Evolutionary conservation across 2,113 vertebrate species (phyloP), one percentile per base, ranked within the genome.

Genomic region (Petaurus breviceps): DNA sequence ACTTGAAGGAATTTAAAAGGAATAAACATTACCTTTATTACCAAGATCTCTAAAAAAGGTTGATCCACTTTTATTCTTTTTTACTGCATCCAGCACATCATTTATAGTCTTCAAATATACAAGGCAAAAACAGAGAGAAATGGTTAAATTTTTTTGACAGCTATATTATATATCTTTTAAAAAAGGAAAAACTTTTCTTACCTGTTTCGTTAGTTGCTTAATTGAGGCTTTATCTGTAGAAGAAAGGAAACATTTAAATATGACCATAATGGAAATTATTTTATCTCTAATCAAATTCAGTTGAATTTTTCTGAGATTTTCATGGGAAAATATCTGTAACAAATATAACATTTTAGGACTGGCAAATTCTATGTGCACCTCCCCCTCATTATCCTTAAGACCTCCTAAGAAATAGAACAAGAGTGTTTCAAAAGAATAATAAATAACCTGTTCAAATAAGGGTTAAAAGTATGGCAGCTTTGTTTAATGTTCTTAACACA

Each of bases 41-140:
- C 99, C 99, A n/a, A 99, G 98, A 93, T 97, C 98, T 98, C 99
- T 99, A 98, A 99, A 99, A 98, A 99, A 99, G 2, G 97, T 98
- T 1, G 98, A 98, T 95, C 99, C 99, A 91, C 98, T 98, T 92
- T 96, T 95, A 89, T 98, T 98, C 98, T 97, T 99, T 43, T 99
- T 98, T 93, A 99, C 99, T 94, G 95, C 96, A 0, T 51, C 95
- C 95, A 99, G 96, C 97, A 99, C 98, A 57, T 98, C 92, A 89
- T 99, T 98, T 19, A 99, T 94, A 46, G 99, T 99, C 99, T 99
- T 98, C 93, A 96, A 98, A 98, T 43, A 98, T 37, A 99, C 12
- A 98, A 96, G 97, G 46, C 51, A 92, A 97, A 97, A 95, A 95
- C 25, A 96, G 61, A 84, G n/a, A 43, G 31, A 43, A 97, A 96